Base-by-base conservation (phyloP, 2,113 vertebrate genomes). In the Monopterus albus region DNA sequence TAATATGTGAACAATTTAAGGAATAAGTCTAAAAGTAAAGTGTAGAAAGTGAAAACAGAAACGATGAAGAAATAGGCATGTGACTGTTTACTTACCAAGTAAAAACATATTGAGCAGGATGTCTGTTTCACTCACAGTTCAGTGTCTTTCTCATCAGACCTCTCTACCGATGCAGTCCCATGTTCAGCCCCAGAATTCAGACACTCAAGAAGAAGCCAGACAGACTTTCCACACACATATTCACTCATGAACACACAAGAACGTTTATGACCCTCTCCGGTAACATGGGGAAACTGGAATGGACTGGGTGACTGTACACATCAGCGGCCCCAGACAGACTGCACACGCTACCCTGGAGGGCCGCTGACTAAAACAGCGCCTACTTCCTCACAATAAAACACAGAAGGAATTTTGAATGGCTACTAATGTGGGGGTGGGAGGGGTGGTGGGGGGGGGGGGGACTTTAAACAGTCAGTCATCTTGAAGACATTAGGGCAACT, bases 401-500 rank as follows among this genome's bases (percentile, higher is more conserved):
- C 80, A 90, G 68, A 58, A 89, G 83, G 88, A 89, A 92, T 92
- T 91, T 89, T 79, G 92, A 91, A 91, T 92, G 90, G 87, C 87
- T 89, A 91, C 91, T 89, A 90, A 91, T 91, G 80, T 81, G 85
- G 90, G n/a, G n/a, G n/a, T n/a, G n/a, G n/a, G n/a, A n/a, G n/a
- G n/a, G n/a, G n/a, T n/a, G n/a, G n/a, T n/a, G n/a, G n/a, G n/a
- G n/a, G n/a, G n/a, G n/a, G n/a, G n/a, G 91, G 90, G 92, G 85
- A 92, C 92, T 92, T 91, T 80, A 82, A 93, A 91, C 88, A 90
- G 87, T 89, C 85, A 90, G 89, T 82, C 93, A 94, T 94, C 92
- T 94, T 93, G 93, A 93, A 94, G 88, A 92, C 90, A 93, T 94
- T 94, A 93, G 59, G 79, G 31, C 82, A 86, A 90, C 87, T 91